Evolutionary conservation across 2,888 invertebrate genomes (phyloP).

Genomic region (Phyllotreta striolata): DNA sequence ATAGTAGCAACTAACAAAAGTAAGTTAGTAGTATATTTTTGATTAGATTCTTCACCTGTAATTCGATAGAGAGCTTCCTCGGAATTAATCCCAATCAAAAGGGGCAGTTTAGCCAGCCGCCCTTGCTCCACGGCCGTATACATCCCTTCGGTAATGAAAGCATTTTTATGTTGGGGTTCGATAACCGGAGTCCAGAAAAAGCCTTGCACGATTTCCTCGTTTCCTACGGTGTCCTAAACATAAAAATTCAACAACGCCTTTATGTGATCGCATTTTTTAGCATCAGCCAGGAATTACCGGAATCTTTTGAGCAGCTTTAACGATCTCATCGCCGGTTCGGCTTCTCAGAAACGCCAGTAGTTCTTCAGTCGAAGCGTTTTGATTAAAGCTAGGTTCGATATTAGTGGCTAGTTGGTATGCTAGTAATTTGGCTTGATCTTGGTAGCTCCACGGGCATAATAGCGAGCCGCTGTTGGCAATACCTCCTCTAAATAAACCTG

Average conservation of each 20-base stretch:
- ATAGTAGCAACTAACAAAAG: too few species aligned
- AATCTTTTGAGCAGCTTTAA: conserved; percentile 17
- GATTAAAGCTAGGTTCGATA: conserved; percentile 46
- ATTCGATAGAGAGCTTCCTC: conserved; percentile 38
- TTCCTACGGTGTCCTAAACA: conserved; percentile 24
- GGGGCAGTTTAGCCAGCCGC: conserved; percentile 34
- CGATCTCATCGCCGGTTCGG: conserved; percentile 36
- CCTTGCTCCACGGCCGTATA: conserved; percentile 36
- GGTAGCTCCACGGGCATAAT: conserved; percentile 45
- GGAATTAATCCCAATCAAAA: conserved; percentile 42
- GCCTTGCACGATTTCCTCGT: conserved; percentile 33
- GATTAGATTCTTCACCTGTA: background rate
- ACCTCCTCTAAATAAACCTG: conserved; percentile 44
- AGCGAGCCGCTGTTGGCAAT: conserved; percentile 47
- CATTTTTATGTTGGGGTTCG: conserved; percentile 39
- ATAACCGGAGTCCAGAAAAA: conserved; percentile 38
- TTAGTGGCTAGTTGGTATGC: conserved; percentile 48
- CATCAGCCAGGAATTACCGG: background rate
- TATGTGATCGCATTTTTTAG: background rate
- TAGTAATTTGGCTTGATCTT: conserved; percentile 47
- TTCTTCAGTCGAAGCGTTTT: conserved; percentile 36
- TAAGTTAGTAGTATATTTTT: background rate
- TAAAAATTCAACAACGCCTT: background rate
- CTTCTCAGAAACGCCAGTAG: conserved; percentile 43
- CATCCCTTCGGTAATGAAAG: conserved; percentile 39